Evolutionary conservation across 2,888 invertebrate species (phyloP).

Genomic region (Nudaria mundana): DNA sequence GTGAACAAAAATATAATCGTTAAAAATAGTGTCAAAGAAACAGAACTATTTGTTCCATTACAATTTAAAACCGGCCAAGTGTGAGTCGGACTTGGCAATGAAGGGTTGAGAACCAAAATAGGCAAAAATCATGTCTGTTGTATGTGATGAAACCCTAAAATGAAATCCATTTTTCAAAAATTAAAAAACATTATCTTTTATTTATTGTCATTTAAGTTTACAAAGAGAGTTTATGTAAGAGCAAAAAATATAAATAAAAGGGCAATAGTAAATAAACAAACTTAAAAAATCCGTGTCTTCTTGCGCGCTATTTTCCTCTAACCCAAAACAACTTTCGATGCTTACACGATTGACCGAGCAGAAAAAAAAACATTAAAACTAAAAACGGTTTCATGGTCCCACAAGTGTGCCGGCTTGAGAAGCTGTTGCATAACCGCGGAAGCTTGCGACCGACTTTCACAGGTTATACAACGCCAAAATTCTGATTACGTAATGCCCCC

Average conservation of each 20-base stretch:
- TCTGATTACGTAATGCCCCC: constrained; percentile 63
- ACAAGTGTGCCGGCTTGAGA: constrained; percentile 58
- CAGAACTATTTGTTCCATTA: too few species aligned
- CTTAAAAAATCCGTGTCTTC: constrained; percentile 6
- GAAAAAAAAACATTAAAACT: constrained; percentile 24
- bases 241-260: too few species aligned
- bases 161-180: too few species aligned
- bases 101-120: too few species aligned
- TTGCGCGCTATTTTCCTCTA: constrained; percentile 11
- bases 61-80: neutral
- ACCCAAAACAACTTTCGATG: constrained; percentile 22
- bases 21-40: constrained; percentile 7
- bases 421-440: constrained; percentile 64
- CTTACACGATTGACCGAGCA: constrained; percentile 26
- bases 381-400: constrained; percentile 48
- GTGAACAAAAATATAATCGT: constrained; percentile 50
- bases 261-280: too few species aligned
- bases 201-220: too few species aligned
- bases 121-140: too few species aligned
- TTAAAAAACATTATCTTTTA: too few species aligned
- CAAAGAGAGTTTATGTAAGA: too few species aligned
- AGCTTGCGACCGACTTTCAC: constrained; percentile 75
- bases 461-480: constrained; percentile 63
- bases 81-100: too few species aligned
- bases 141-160: too few species aligned